phyloP scores from a whole-genome alignment of 2,797 vertebrate species.

The Dryobates pubescens region DNA sequence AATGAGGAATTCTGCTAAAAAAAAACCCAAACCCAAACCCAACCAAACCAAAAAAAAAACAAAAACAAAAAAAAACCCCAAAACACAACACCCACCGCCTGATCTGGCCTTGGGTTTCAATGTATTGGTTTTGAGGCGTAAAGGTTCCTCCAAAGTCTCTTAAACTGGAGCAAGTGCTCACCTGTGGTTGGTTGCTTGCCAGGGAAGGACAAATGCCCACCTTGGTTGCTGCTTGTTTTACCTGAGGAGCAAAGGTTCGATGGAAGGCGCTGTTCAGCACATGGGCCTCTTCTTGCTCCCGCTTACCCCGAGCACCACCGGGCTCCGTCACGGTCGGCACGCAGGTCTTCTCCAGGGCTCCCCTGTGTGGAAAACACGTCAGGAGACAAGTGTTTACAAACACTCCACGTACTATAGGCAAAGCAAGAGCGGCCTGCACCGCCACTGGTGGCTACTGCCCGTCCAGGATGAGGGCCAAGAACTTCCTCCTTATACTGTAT shows the following conservation, averaged over 20 bases:
- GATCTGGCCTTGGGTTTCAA: not conserved
- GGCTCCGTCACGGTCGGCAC: accelerated
- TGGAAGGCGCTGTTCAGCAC: accelerated
- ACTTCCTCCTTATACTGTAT: not conserved
- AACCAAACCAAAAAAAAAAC: too few relatives aligned
- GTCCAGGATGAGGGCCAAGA: not conserved
- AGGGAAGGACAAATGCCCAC: not conserved
- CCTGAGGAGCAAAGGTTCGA: not conserved
- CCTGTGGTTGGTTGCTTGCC: not conserved
- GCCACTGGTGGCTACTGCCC: not conserved
- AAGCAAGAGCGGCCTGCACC: not conserved
- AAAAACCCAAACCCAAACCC: too few relatives aligned
- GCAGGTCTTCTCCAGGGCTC: not conserved
- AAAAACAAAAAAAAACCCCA: not conserved
- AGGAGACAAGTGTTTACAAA: conserved; percentile 4
- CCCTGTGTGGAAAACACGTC: not conserved
- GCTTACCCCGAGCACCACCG: not conserved
- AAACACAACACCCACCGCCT: conserved; percentile 5
- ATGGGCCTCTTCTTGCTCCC: not conserved
- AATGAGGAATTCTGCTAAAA: not conserved
- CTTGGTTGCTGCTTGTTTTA: not conserved
- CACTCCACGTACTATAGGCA: not conserved
- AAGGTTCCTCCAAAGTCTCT: not conserved
- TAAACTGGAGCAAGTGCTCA: not conserved
- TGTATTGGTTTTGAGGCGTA: not conserved